Percentiles rank a stretch among this genome's conserved stretches.
These are phyloP conservation scores for Villa cingulata DNA, from an alignment of 2,888 invertebrate genomes.

Conservation along the genomic window DNA sequence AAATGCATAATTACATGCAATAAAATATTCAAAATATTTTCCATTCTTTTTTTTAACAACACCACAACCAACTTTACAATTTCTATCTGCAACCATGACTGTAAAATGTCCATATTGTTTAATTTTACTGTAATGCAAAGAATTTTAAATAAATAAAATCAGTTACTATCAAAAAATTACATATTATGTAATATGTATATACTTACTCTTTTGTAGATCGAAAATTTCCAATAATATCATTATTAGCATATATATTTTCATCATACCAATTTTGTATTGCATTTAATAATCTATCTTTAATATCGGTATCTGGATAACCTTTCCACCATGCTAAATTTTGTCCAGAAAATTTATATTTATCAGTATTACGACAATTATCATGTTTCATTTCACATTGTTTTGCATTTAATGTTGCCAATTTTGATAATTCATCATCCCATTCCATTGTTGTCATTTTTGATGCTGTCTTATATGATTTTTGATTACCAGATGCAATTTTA, in stretches of 20 bases:
- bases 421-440: slow-evolving; percentile 29
- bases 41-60: slow-evolving; percentile 13
- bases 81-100: slow-evolving; percentile 1
- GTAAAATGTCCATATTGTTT: slow-evolving; percentile 2
- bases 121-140: no score
- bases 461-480: slow-evolving; percentile 25
- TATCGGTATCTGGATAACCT: not conserved
- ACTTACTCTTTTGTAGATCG: not conserved
- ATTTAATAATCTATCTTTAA: not conserved
- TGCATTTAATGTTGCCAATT: slow-evolving; percentile 27
- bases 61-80: not conserved
- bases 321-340: slow-evolving; percentile 20
- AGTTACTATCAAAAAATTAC: not conserved
- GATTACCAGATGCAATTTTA: slow-evolving; percentile 25
- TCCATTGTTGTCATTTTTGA: slow-evolving; percentile 27
- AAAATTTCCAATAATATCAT: slow-evolving; percentile 1
- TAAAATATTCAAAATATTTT: slow-evolving; percentile 14
- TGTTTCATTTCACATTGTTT: slow-evolving; percentile 28
- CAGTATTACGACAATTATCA: slow-evolving; percentile 29
- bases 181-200: no score
- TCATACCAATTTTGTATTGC: slow-evolving; percentile 4
- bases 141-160: no score
- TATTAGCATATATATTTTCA: slow-evolving; percentile 5
- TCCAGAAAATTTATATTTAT: slow-evolving; percentile 24
- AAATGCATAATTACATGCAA: slow-evolving; percentile 25